Conservation (phyloP, 1,140 invertebrate species). For the Gonioctena quinquepunctata region DNA sequence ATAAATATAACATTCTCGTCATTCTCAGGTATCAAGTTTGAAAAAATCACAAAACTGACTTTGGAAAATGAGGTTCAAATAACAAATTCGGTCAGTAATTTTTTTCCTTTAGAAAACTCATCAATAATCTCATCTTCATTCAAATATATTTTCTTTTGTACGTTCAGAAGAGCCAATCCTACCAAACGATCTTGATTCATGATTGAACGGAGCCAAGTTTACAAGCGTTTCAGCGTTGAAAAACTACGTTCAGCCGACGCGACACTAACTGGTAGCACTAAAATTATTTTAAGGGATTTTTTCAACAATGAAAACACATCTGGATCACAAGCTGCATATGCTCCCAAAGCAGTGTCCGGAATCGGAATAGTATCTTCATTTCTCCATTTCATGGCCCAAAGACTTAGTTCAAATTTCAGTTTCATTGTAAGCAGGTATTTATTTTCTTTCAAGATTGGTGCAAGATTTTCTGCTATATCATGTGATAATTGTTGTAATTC, state of each 20-base stretch:
- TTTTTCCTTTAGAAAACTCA: no score
- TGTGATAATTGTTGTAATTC: not conserved
- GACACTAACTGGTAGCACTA: not conserved
- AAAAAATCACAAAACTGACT: no score
- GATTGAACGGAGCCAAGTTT: not conserved
- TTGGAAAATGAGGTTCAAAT: no score
- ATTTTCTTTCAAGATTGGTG: no score
- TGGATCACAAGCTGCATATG: not conserved
- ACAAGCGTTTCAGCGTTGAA: not conserved
- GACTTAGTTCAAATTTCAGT: no score
- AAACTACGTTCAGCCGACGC: not conserved
- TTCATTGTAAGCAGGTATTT: no score
- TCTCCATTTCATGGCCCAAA: no score
- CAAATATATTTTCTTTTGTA: no score
- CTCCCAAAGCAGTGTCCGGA: not conserved
- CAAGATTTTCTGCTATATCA: not conserved
- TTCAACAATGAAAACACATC: constrained; percentile 18
- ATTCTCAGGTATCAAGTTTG: no score
- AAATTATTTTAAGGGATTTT: not conserved
- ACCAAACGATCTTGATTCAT: not conserved
- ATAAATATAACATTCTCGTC: no score
- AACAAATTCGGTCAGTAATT: no score
- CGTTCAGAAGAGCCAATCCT: not conserved
- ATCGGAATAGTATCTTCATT: not conserved
- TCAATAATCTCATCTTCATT: no score